Evolutionary conservation across 2,888 invertebrate genomes (phyloP), one percentile per base, ranked within the genome.

Genomic region (Troides helena): DNA sequence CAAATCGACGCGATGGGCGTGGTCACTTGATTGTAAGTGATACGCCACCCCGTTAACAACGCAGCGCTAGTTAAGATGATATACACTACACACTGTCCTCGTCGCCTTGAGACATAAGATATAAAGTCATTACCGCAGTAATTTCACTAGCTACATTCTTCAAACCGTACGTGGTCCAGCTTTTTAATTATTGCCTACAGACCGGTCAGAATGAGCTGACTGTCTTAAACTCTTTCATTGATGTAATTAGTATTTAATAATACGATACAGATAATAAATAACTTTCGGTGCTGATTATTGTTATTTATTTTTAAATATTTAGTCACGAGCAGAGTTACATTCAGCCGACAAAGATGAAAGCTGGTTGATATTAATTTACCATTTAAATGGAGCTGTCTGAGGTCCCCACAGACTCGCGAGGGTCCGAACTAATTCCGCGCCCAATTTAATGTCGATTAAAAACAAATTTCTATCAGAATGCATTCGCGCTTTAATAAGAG

Each of bases 401-500:
- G 80, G 77, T 78, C 76, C 80, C 78, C 80, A 80, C 80, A 78
- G 78, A 77, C 73, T 73, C 74, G 74, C 77, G 84, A 85, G 88
- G 89, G 88, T 79, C 84, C 80, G 81, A 83, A 84, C 85, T 92
- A 89, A 93, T 93, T 93, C 92, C 92, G 89, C 93, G 93, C 92
- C 90, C 92, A 92, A 93, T 93, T 93, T 89, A 84, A 87, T 85
- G 85, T 88, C 89, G 89, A 92, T 92, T 93, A 92, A 91, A 92
- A 91, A 89, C 88, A 85, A 90, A 91, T 90, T 90, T 90, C 88
- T 87, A 87, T 89, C 85, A 89, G 86, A 88, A 86, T 88, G 89
- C 89, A 87, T 86, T 85, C 83, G 82, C 81, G 85, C 83, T 85
- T 85, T 82, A 81, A 80, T 86, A 66, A 62, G 65, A 85, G 86